Base-by-base conservation (phyloP, 2,113 vertebrate genomes). In the Rana temporaria region DNA sequence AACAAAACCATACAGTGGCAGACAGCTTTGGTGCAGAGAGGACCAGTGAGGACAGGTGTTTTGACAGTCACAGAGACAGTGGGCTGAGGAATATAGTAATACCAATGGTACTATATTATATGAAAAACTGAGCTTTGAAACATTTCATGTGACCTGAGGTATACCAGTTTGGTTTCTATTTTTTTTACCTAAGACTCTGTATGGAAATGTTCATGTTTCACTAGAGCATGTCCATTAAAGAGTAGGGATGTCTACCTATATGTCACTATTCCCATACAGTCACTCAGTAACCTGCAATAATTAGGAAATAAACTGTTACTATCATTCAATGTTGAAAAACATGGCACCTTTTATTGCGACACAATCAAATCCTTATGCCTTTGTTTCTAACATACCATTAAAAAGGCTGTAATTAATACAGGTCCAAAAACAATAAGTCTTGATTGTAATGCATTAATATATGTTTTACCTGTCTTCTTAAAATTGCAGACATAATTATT, bases 401-500 rank as follows among this genome's bases (percentile, higher is more conserved):
- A 69, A 48, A 5, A 56, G 59, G 6, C 19, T 75, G 62, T 6
- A 48, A 42, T 30, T 26, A 57, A 14, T 9, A 16, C 20, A 26
- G 14, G 53, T 8, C 2, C 60, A 24, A 66, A 56, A 12, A 82
- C 62, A 20, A 38, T 32, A 42, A 24, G 59, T 75, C 67, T 75
- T 30, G 14, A 20, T 59, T 82, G 30, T 59, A 34, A 59, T 75
- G 67, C 30, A 34, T 82, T 82, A 67, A 66, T 56, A 82, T 82
- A 68, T 68, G 75, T 67, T 75, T 55, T 64, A 57, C 63, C 75
- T 34, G 62, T 75, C 63, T 38, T 32, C n/a, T n/a, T 68, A 76
- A 66, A 62, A 76, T 52, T 76, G 56, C 32, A 67, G 26, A 68
- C 18, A 52, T 83, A 75, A 83, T 83, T 76, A 60, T 72, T 76